These are phyloP conservation scores for Thamnaconus septentrionalis DNA, from an alignment of 2,113 vertebrate genomes.

Conservation along the genomic window DNA sequence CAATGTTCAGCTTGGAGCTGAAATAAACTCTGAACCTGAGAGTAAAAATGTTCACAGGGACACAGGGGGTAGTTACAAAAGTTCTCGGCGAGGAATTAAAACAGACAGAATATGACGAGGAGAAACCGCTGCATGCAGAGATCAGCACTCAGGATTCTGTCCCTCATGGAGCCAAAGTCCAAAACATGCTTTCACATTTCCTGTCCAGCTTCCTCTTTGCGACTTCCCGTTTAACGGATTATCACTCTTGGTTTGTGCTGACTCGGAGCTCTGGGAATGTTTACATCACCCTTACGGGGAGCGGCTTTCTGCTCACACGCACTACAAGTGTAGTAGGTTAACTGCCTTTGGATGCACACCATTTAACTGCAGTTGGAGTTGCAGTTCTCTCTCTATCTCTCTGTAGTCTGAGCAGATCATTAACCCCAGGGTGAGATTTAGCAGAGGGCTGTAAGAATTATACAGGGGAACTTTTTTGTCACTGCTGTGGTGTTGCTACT, in stretches of 20 bases:
- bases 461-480: too few species aligned
- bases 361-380: too few species aligned
- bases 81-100: background rate
- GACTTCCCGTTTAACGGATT: constrained; percentile 53
- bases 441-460: too few species aligned
- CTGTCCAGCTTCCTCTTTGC: constrained; percentile 55
- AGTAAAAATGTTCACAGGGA: constrained; percentile 3
- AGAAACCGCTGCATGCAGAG: too few species aligned
- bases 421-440: too few species aligned
- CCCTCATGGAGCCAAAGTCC: background rate
- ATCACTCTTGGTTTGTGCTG: constrained; percentile 43
- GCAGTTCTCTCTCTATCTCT: too few species aligned
- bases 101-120: background rate
- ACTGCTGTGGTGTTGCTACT: too few species aligned
- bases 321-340: too few species aligned
- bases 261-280: constrained; percentile 26
- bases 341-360: too few species aligned
- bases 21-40: constrained; percentile 86
- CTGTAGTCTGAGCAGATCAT: too few species aligned
- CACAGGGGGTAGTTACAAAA: background rate
- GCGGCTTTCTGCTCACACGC: background rate
- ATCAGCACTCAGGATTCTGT: background rate
- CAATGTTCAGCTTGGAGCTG: constrained; percentile 81
- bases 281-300: constrained; percentile 4
- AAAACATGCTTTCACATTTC: constrained; percentile 37